phyloP scores from a whole-genome alignment of 2,888 invertebrate species.

The Dysmachus trigonus region DNA sequence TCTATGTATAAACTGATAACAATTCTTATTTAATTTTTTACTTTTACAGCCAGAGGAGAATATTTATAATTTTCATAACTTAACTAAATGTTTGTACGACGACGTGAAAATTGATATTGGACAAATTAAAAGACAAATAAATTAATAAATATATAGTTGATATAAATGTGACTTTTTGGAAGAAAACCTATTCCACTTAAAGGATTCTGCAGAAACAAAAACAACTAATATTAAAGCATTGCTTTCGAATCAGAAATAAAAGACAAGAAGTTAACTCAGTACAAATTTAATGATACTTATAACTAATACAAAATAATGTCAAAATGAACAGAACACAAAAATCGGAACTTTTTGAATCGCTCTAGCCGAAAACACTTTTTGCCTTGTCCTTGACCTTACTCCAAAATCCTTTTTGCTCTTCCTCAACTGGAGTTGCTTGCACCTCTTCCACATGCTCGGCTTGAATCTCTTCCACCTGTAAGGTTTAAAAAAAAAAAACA shows the following conservation, averaged over 20 bases:
- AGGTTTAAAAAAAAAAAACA: neutral
- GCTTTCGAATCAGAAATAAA: neutral
- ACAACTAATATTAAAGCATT: neutral
- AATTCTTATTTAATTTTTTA: neutral
- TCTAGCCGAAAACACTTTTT: conserved; percentile 27
- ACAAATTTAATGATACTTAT: neutral
- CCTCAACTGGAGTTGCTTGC: neutral
- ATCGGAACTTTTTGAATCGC: neutral
- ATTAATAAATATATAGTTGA: conserved; percentile 14
- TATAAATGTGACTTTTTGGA: neutral
- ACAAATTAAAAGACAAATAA: conserved; percentile 10
- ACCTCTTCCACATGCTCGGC: conserved; percentile 1
- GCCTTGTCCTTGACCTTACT: conserved; percentile 23
- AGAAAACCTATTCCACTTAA: neutral
- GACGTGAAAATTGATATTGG: neutral
- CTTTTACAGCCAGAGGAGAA: neutral
- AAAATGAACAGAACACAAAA: neutral
- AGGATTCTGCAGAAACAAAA: too few relatives aligned
- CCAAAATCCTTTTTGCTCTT: conserved; percentile 13
- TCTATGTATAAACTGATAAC: neutral
- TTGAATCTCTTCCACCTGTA: conserved; percentile 8
- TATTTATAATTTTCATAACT: conserved; percentile 20
- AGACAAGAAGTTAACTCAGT: neutral
- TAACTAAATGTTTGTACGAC: conserved; percentile 9
- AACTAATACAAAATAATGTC: neutral